Conservation (phyloP, 2,113 vertebrate species). For the Suricata suricatta region DNA sequence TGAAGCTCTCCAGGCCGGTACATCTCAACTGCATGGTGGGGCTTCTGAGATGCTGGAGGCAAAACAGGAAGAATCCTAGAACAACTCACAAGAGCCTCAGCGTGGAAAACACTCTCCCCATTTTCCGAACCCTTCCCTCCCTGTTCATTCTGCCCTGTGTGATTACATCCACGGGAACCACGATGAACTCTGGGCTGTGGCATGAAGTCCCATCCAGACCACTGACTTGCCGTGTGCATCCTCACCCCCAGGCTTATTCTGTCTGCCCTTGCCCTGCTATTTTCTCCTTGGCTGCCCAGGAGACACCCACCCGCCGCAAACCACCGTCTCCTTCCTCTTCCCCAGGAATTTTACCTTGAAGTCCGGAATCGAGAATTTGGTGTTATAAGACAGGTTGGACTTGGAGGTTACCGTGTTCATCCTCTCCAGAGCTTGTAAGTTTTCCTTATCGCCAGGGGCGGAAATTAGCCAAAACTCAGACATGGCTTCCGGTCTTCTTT, state of each 20-base stretch:
- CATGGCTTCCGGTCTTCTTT: conserved; percentile 84
- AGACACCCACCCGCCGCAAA: background rate
- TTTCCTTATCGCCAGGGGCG: conserved; percentile 94
- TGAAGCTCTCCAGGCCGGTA: background rate
- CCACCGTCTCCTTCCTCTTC: background rate
- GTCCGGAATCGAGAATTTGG: conserved; percentile 94
- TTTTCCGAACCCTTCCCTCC: background rate
- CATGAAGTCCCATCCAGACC: background rate
- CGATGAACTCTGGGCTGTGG: background rate
- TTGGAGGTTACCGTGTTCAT: conserved; percentile 91
- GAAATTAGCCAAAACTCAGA: conserved; percentile 96
- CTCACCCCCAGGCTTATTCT: background rate
- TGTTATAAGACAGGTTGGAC: conserved; percentile 90
- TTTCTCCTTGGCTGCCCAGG: background rate
- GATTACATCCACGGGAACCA: background rate
- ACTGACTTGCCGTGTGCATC: fast-evolving
- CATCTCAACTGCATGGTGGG: fast-evolving
- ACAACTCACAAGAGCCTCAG: background rate
- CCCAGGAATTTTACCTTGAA: conserved; percentile 90
- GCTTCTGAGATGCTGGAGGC: background rate
- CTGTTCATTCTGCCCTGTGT: background rate
- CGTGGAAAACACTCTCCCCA: background rate
- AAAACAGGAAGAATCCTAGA: background rate
- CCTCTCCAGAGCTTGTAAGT: conserved; percentile 90
- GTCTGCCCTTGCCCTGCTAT: background rate